Conservation (phyloP, 1,140 invertebrate species). For the Drosophila persimilis region DNA sequence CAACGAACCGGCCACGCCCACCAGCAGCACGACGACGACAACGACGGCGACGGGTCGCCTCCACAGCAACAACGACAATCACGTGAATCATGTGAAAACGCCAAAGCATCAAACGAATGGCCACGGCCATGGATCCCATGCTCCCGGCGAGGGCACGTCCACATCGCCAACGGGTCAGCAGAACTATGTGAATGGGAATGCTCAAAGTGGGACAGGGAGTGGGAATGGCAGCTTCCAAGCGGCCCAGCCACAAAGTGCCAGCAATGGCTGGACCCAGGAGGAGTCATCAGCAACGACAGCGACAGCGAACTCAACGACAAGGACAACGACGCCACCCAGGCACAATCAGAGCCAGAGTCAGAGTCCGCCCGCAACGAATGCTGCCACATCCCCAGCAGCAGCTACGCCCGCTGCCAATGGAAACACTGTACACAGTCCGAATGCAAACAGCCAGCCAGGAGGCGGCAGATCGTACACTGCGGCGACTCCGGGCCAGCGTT, state of each 20-base stretch:
- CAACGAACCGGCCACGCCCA: constrained; percentile 50
- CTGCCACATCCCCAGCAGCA: constrained; percentile 20
- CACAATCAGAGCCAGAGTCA: constrained; percentile 50
- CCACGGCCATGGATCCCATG: constrained; percentile 19
- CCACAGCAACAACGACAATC: constrained; percentile 46
- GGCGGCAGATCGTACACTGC: constrained; percentile 44
- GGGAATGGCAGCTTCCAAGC: constrained; percentile 49
- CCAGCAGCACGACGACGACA: constrained; percentile 42
- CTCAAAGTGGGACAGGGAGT: constrained; percentile 33
- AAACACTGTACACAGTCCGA: constrained; percentile 70
- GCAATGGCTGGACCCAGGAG: constrained; percentile 58
- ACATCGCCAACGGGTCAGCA: constrained; percentile 71
- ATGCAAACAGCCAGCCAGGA: constrained; percentile 59
- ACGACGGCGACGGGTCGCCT: constrained; percentile 61
- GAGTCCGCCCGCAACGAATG: constrained; percentile 42
- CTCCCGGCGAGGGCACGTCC: constrained; percentile 43
- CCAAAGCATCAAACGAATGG: constrained; percentile 69
- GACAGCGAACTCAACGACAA: constrained; percentile 13
- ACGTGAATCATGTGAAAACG: constrained; percentile 68
- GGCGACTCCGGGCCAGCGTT: constrained; percentile 58
- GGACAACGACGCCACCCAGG: constrained; percentile 53
- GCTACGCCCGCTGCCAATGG: constrained; percentile 44
- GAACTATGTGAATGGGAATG: constrained; percentile 76
- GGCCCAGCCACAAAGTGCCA: constrained; percentile 65
- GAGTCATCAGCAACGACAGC: constrained; percentile 15